phyloP scores from a whole-genome alignment of 2,888 invertebrate genomes.

The Cephus sareptanus region DNA sequence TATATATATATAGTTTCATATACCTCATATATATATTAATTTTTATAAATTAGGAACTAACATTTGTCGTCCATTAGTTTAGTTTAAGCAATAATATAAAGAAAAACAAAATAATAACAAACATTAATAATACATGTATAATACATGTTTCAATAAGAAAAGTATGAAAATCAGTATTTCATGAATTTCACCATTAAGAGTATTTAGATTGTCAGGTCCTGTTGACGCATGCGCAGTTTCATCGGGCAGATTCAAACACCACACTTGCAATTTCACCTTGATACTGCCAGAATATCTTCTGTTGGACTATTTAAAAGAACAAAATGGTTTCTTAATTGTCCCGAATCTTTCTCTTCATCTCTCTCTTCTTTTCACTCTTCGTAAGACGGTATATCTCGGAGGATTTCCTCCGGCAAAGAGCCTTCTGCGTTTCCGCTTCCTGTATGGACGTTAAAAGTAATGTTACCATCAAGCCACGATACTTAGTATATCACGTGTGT shows the following conservation, averaged over 20 bases:
- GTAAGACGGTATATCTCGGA: neutral
- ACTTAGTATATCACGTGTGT: conserved; percentile 26
- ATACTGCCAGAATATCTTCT: neutral
- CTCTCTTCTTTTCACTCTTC: neutral
- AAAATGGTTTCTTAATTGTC: neutral
- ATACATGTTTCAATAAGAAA: neutral
- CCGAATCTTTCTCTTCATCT: neutral
- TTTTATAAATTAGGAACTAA: neutral
- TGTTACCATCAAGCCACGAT: neutral
- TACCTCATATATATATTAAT: neutral
- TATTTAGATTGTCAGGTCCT: neutral
- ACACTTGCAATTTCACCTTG: neutral
- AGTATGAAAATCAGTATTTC: neutral
- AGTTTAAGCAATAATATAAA: neutral
- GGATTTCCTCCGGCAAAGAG: neutral
- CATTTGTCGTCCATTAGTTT: neutral
- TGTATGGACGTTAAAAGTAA: neutral
- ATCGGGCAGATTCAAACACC: neutral
- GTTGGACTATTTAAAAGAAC: neutral
- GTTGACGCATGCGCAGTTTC: neutral
- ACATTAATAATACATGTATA: neutral
- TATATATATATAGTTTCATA: neutral
- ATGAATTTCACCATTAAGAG: neutral
- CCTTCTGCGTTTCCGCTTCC: neutral
- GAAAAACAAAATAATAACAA: neutral